Conservation (phyloP, 2,113 vertebrate genomes). For the Heterotilapia buettikoferi region DNA sequence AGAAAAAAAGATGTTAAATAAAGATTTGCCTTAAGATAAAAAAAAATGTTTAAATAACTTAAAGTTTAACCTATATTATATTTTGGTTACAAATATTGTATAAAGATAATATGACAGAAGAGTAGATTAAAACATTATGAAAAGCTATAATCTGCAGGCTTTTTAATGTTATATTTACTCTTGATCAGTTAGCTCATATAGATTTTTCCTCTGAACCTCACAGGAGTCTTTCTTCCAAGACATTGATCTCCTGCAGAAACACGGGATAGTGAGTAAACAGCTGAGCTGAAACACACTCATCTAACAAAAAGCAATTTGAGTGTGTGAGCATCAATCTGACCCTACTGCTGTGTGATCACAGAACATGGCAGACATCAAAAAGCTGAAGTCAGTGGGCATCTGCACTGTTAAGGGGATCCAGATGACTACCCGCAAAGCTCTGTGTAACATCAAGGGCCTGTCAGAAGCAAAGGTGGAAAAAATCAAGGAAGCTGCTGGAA, state of each 20-base stretch:
- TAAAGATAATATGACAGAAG: background rate
- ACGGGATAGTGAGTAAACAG: conserved; percentile 89
- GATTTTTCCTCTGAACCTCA: background rate
- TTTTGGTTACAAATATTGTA: background rate
- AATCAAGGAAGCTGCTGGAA: conserved; percentile 97
- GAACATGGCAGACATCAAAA: conserved; percentile 97
- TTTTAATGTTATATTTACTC: background rate
- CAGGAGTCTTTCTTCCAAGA: conserved; percentile 97
- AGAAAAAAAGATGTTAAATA: fast-evolving
- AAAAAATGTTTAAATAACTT: background rate
- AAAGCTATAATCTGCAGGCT: background rate
- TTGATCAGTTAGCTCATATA: background rate
- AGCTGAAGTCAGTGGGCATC: conserved; percentile 92
- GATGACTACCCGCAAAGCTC: conserved; percentile 90
- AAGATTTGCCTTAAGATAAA: background rate
- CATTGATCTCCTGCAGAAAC: conserved; percentile 94
- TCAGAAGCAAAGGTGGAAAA: conserved; percentile 98
- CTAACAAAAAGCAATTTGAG: background rate
- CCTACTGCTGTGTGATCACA: conserved; percentile 39
- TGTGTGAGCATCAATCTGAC: background rate
- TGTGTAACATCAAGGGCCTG: conserved; percentile 94
- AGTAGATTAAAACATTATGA: background rate
- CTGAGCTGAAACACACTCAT: background rate
- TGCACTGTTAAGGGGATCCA: conserved; percentile 97
- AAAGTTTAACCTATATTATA: background rate